A percentile compares a stretch with the other conserved stretches of the same genome.
phyloP scores from a whole-genome alignment of 1,140 invertebrate genomes.

The Calosoma granatense region DNA sequence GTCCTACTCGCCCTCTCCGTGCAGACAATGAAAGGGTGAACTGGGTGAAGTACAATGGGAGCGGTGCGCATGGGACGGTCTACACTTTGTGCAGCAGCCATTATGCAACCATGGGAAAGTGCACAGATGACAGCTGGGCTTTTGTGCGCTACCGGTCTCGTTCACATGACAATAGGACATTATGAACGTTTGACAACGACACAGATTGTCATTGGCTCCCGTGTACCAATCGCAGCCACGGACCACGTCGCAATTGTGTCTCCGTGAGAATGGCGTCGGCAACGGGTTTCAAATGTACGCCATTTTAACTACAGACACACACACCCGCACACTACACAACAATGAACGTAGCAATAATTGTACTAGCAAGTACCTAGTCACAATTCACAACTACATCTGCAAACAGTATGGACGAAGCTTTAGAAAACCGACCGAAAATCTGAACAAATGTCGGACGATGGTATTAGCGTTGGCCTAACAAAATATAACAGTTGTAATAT shows the following conservation, averaged over 20 bases:
- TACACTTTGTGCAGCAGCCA: not conserved
- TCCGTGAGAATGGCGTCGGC: too few relatives aligned
- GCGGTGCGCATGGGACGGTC: not conserved
- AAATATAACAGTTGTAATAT: not conserved
- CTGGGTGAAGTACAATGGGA: not conserved
- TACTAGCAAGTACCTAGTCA: too few relatives aligned
- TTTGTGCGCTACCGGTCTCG: not conserved
- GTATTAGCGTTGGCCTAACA: not conserved
- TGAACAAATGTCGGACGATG: not conserved
- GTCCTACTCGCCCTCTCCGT: too few relatives aligned
- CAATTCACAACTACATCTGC: too few relatives aligned
- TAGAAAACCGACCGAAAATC: not conserved
- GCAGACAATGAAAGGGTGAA: not conserved
- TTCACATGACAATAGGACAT: not conserved
- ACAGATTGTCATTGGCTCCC: not conserved
- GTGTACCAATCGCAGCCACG: not conserved
- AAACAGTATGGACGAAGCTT: not conserved
- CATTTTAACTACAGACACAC: too few relatives aligned
- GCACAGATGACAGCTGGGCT: not conserved
- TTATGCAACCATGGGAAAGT: not conserved
- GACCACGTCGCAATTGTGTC: too few relatives aligned
- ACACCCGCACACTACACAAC: too few relatives aligned
- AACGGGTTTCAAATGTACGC: too few relatives aligned
- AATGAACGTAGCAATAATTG: too few relatives aligned
- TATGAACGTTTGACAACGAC: not conserved